phyloP scores from a whole-genome alignment of 2,113 vertebrate genomes.

The Cyprinodon brontotheroides region DNA sequence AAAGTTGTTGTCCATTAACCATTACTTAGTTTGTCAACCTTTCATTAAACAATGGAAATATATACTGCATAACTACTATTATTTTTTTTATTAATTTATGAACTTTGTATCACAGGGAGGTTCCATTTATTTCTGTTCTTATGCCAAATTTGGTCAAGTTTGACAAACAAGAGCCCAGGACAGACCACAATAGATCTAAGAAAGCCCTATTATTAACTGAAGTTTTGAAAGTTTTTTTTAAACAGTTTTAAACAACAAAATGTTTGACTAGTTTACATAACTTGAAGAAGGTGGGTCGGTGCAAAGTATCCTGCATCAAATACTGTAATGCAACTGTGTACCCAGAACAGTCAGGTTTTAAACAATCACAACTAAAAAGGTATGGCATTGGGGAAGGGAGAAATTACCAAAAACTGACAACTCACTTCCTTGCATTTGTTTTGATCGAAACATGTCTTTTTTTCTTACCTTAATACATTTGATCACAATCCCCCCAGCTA shows the following conservation, averaged over 20 bases:
- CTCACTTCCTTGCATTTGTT: slow-evolving; percentile 12
- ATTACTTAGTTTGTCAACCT: no score
- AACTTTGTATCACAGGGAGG: neutral
- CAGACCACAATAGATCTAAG: neutral
- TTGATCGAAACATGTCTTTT: neutral
- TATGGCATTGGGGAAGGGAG: neutral
- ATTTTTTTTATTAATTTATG: neutral
- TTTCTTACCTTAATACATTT: slow-evolving; percentile 34
- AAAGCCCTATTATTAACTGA: neutral
- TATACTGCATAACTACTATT: neutral
- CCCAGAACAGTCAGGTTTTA: neutral
- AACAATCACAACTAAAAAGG: neutral
- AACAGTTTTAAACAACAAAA: neutral
- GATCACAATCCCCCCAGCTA: slow-evolving; percentile 23
- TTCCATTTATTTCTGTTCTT: neutral
- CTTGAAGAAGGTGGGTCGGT: neutral
- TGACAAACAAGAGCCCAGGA: no score
- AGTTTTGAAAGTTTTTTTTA: neutral
- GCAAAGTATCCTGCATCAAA: neutral
- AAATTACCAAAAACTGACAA: neutral
- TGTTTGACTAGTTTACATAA: neutral
- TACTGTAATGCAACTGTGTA: neutral
- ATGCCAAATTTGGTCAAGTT: neutral
- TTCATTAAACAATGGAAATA: no score
- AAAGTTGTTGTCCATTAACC: neutral